A percentile compares a stretch with the other conserved stretches of the same genome.
These are phyloP conservation scores for Hycleus cichorii DNA, from an alignment of 1,140 invertebrate species.

Conservation along the genomic window DNA sequence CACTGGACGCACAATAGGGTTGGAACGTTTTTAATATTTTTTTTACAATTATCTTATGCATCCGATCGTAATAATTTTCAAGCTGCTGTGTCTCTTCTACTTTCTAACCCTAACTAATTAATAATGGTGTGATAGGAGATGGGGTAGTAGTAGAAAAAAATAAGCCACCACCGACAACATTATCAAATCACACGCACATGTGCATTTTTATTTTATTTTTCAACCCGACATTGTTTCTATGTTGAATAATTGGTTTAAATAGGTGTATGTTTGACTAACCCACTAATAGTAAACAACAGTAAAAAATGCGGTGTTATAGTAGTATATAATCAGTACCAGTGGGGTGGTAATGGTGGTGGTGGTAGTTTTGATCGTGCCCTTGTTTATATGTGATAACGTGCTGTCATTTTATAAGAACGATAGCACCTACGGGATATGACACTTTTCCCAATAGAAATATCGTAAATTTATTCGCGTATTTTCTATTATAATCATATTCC, in stretches of 20 bases:
- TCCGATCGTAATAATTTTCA: neutral
- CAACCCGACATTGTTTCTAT: constrained; percentile 21
- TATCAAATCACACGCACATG: constrained; percentile 26
- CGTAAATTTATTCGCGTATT: constrained; percentile 31
- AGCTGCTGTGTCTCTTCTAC: neutral
- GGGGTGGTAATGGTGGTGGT: constrained; percentile 9
- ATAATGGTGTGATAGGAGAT: neutral
- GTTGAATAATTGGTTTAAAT: constrained; percentile 27
- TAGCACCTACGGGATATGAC: constrained; percentile 31
- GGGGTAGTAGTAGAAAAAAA: neutral
- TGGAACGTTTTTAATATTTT: neutral
- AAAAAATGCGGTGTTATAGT: constrained; percentile 18
- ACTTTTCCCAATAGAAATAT: constrained; percentile 34
- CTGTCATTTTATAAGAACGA: constrained; percentile 36
- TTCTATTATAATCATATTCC: constrained; percentile 29
- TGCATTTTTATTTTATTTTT: constrained; percentile 12
- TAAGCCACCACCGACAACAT: neutral
- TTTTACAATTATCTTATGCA: neutral
- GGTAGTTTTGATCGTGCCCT: no score
- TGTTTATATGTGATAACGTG: constrained; percentile 27
- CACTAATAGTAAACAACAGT: neutral
- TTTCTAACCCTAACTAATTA: neutral
- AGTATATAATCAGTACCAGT: constrained; percentile 34
- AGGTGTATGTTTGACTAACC: neutral
- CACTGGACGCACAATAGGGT: neutral